A percentile compares a stretch with the other conserved stretches of the same genome.
phyloP scores from a whole-genome alignment of 2,113 vertebrate species.

The Symphodus melops region DNA sequence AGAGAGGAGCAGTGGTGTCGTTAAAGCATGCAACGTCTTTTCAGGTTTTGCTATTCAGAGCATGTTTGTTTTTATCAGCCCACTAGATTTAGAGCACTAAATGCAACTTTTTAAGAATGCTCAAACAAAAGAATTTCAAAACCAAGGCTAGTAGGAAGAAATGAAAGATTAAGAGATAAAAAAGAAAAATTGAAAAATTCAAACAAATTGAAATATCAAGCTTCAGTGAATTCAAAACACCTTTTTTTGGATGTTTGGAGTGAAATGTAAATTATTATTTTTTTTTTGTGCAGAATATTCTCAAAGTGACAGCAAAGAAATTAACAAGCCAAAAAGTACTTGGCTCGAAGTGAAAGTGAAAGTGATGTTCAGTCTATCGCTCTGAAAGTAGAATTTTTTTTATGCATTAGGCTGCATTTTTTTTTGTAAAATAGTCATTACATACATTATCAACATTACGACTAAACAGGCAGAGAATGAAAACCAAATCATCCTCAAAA shows the following conservation, averaged over 20 bases:
- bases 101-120: background rate
- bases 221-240: background rate
- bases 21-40: constrained; percentile 1
- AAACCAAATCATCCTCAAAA: too few relatives aligned
- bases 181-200: background rate
- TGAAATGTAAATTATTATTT: background rate
- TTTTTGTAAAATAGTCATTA: too few relatives aligned
- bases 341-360: too few relatives aligned
- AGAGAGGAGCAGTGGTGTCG: constrained; percentile 20
- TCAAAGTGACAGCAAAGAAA: background rate
- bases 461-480: too few relatives aligned
- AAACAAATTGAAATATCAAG: background rate
- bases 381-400: too few relatives aligned
- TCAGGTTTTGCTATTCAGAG: background rate
- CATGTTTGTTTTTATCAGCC: background rate
- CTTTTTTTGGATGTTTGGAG: background rate
- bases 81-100: background rate
- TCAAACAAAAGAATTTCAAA: constrained; percentile 20
- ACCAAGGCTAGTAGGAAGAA: background rate
- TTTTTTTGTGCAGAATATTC: background rate
- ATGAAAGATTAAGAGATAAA: constrained; percentile 3
- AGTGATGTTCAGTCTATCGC: background rate
- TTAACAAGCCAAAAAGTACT: background rate
- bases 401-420: background rate
- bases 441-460: too few relatives aligned